These are phyloP conservation scores for Drosophila subquinaria DNA, from an alignment of 2,888 invertebrate genomes.

Conservation along the genomic window DNA sequence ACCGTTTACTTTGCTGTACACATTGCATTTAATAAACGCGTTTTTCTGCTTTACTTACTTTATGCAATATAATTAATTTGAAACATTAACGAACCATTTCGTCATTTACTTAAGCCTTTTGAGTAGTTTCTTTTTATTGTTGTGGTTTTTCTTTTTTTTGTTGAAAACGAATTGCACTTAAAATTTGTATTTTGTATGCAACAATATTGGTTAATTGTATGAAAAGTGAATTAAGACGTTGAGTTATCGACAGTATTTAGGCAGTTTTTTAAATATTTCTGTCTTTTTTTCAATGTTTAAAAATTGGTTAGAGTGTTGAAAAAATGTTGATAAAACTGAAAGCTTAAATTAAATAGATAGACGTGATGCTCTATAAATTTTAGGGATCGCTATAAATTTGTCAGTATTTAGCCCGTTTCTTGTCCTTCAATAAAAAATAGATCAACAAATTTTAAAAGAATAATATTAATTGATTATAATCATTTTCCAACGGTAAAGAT, in stretches of 20 bases:
- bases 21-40: constrained; percentile 58
- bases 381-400: too few relatives aligned
- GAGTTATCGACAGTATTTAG: too few relatives aligned
- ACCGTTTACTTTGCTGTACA: constrained; percentile 64
- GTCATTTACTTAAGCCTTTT: constrained; percentile 58
- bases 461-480: background rate
- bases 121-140: constrained; percentile 16
- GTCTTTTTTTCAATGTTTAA: too few relatives aligned
- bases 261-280: too few relatives aligned
- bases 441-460: background rate
- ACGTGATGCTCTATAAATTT: too few relatives aligned
- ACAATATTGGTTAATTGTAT: background rate
- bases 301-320: too few relatives aligned
- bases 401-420: too few relatives aligned
- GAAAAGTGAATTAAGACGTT: too few relatives aligned
- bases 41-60: constrained; percentile 51
- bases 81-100: constrained; percentile 76
- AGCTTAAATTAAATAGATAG: too few relatives aligned
- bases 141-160: constrained; percentile 8
- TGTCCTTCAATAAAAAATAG: too few relatives aligned
- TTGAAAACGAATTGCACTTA: constrained; percentile 20
- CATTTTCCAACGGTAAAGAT: constrained; percentile 10
- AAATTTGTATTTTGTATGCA: constrained; percentile 4
- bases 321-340: too few relatives aligned
- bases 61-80: constrained; percentile 70